Conservation (phyloP, 2,113 vertebrate species). For the Brienomyrus brachyistius region DNA sequence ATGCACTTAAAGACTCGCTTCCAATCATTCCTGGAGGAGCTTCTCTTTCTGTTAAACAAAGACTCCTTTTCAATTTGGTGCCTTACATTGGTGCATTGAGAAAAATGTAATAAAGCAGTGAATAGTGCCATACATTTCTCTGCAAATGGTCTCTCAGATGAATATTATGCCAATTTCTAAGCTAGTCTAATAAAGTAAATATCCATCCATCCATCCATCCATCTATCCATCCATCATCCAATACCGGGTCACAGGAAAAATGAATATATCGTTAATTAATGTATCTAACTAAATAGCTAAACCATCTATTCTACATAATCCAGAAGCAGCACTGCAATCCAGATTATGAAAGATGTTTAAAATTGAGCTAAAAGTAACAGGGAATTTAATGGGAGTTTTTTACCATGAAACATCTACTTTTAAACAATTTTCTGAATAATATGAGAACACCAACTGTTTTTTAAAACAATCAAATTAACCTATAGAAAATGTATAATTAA, state of each 20-base stretch:
- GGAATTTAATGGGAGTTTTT: not conserved
- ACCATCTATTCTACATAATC: not conserved
- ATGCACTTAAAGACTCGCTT: not conserved
- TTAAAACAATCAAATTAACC: not conserved
- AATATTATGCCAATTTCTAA: not conserved
- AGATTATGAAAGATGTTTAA: not conserved
- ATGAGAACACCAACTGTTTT: not conserved
- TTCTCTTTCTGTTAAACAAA: not conserved
- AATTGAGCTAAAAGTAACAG: not conserved
- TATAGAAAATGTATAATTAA: not conserved
- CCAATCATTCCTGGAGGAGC: not conserved
- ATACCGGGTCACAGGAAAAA: not conserved
- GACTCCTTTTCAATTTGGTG: not conserved
- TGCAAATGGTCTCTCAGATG: not conserved
- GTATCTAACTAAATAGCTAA: not conserved
- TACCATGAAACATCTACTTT: not conserved
- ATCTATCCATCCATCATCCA: not conserved
- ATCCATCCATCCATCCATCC: not conserved
- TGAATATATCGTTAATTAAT: not conserved
- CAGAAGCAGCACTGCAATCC: not conserved
- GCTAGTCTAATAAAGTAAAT: not conserved
- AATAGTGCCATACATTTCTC: not conserved
- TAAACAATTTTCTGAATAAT: not conserved
- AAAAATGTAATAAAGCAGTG: not conserved
- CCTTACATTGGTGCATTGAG: not conserved